Evolutionary conservation across 1,140 invertebrate genomes (phyloP).

Genomic region (Drosophila sturtevanti): DNA sequence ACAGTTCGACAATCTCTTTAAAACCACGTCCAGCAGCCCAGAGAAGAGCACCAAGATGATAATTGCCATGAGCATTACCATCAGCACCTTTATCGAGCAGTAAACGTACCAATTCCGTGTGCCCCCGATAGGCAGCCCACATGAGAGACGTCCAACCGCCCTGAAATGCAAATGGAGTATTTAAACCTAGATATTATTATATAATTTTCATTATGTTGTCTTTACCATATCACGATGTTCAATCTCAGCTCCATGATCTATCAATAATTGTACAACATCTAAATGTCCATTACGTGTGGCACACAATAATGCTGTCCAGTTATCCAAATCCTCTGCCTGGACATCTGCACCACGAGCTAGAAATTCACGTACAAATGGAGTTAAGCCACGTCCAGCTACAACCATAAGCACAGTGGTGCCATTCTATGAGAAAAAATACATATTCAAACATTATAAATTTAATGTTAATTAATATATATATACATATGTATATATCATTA

Average conservation of each 20-base stretch:
- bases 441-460: not conserved
- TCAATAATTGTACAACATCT: constrained; percentile 91
- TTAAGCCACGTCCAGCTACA: constrained; percentile 91
- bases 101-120: constrained; percentile 89
- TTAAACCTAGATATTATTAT: not conserved
- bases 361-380: constrained; percentile 91
- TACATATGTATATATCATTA: too few relatives aligned
- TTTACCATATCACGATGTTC: constrained; percentile 96
- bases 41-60: constrained; percentile 92
- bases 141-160: constrained; percentile 98
- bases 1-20: constrained; percentile 91
- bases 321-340: constrained; percentile 95
- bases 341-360: constrained; percentile 94
- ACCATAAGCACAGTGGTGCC: constrained; percentile 95
- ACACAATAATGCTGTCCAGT: constrained; percentile 95
- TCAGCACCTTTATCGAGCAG: constrained; percentile 95
- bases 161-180: constrained; percentile 83
- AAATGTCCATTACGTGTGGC: constrained; percentile 95
- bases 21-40: constrained; percentile 97
- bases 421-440: constrained; percentile 86
- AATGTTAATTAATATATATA: too few relatives aligned
- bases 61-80: constrained; percentile 97
- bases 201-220: constrained; percentile 33
- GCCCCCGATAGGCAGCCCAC: constrained; percentile 98
- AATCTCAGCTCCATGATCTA: constrained; percentile 93